phyloP scores from a whole-genome alignment of 2,888 invertebrate genomes.

The Gisinianus flammeolus region DNA sequence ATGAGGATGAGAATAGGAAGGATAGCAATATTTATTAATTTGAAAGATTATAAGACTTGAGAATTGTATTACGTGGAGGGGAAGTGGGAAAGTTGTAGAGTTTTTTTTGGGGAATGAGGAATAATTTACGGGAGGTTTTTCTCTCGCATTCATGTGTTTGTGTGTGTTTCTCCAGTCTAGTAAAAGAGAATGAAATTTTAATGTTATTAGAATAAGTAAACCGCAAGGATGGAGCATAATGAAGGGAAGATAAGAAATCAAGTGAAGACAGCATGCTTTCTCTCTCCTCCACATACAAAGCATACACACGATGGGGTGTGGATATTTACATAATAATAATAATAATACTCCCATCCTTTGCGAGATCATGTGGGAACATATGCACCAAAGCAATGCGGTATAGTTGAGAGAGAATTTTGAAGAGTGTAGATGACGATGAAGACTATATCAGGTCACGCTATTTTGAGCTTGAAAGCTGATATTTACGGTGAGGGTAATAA shows the following conservation, averaged over 20 bases:
- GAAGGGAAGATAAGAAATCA: slow-evolving; percentile 20
- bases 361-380: background rate
- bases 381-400: background rate
- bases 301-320: background rate
- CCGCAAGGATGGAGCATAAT: background rate
- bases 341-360: no score
- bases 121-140: background rate
- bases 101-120: no score
- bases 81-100: background rate
- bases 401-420: background rate
- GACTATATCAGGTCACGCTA: slow-evolving; percentile 15
- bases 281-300: background rate
- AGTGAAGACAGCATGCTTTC: slow-evolving; percentile 11
- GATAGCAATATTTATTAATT: background rate
- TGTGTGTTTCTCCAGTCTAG: background rate
- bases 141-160: background rate
- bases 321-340: background rate
- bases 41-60: background rate
- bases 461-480: slow-evolving; percentile 26
- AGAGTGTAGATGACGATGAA: background rate
- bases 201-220: slow-evolving; percentile 20
- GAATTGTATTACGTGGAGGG: no score
- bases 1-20: background rate
- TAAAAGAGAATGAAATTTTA: slow-evolving; percentile 18
- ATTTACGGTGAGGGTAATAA: slow-evolving; percentile 26